These are phyloP conservation scores for Leguminivora glycinivorella DNA, from an alignment of 1,140 invertebrate species.

Conservation along the genomic window DNA sequence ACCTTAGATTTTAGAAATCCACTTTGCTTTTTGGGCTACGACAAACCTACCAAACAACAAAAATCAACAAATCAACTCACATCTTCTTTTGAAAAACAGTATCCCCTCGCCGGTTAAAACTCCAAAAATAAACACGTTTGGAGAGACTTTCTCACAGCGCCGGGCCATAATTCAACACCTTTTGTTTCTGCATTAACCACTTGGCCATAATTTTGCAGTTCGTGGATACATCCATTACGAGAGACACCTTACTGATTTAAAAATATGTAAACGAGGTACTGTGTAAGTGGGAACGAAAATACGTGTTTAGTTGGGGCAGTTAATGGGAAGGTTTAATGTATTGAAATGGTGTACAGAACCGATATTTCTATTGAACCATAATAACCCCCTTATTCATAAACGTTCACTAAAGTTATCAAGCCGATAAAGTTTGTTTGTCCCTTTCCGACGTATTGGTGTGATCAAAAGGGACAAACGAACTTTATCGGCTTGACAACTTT, in stretches of 20 bases:
- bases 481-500: no score
- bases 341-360: conserved; percentile 63
- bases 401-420: no score
- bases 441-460: no score
- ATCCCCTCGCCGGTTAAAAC: neutral
- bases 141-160: conserved; percentile 19
- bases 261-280: neutral
- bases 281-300: neutral
- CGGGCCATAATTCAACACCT: conserved; percentile 19
- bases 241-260: conserved; percentile 14
- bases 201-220: conserved; percentile 1
- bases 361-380: no score
- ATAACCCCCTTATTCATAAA: no score
- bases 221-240: conserved; percentile 9
- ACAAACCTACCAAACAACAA: neutral
- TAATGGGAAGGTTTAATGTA: conserved; percentile 69
- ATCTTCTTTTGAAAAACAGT: neutral
- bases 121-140: conserved; percentile 12
- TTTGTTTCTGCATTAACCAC: conserved; percentile 24
- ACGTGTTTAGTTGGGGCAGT: conserved; percentile 29
- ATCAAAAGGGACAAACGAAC: no score
- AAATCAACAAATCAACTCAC: neutral
- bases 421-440: no score
- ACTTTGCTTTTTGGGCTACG: no score
- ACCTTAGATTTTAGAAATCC: no score